Evolutionary conservation across 1,140 invertebrate genomes (phyloP).

Genomic region (Drosophila equinoxialis): DNA sequence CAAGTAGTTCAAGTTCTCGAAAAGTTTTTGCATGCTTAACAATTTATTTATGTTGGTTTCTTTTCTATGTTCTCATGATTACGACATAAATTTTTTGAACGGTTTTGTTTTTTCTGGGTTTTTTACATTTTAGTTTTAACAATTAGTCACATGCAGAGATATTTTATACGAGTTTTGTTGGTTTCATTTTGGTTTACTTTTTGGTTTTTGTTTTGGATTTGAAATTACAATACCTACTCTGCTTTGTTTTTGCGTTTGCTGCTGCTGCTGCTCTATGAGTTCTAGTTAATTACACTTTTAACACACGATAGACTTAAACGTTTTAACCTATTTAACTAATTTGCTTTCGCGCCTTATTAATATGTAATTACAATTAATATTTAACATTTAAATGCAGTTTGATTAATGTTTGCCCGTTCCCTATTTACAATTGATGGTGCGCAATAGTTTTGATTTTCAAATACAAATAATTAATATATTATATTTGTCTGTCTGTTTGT

Average conservation of each 20-base stretch:
- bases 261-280: conserved; percentile 48
- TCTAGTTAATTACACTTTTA: conserved; percentile 64
- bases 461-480: conserved; percentile 1
- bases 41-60: background rate
- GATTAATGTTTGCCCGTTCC: conserved; percentile 73
- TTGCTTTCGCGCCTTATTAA: conserved; percentile 48
- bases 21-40: background rate
- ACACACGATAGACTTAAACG: conserved; percentile 37
- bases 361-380: conserved; percentile 68
- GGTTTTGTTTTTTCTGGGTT: background rate
- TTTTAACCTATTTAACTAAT: conserved; percentile 47
- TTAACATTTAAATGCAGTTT: conserved; percentile 77
- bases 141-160: conserved; percentile 8
- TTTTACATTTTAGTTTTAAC: conserved; percentile 7
- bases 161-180: background rate
- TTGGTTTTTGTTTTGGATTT: conserved; percentile 28
- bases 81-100: conserved; percentile 9
- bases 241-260: conserved; percentile 7
- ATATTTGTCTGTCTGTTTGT: conserved; percentile 16
- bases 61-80: conserved; percentile 1
- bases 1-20: background rate
- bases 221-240: conserved; percentile 11
- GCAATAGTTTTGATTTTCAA: conserved; percentile 43
- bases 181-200: background rate
- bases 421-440: conserved; percentile 69